Evolutionary conservation across 2,797 vertebrate species (phyloP).

Genomic region (Peromyscus nudipes): DNA sequence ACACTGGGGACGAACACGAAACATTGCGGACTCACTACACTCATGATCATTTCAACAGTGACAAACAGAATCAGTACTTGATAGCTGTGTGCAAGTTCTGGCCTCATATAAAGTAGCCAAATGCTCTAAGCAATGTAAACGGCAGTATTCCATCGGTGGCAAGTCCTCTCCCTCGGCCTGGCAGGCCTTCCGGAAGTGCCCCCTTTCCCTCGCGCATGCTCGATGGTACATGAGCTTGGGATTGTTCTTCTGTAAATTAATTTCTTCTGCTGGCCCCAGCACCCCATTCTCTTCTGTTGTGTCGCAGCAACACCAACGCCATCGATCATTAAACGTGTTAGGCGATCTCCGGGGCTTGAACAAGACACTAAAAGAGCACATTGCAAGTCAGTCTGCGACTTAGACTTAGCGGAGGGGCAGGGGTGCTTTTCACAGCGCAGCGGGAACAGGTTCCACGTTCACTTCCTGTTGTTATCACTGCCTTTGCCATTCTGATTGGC

Average conservation of each 20-base stretch:
- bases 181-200: slow-evolving; percentile 69
- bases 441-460: slow-evolving; percentile 79
- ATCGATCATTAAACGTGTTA: slow-evolving; percentile 57
- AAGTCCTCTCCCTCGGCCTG: slow-evolving; percentile 78
- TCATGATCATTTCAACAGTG: slow-evolving; percentile 78
- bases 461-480: slow-evolving; percentile 87
- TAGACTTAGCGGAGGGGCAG: slow-evolving; percentile 78
- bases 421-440: slow-evolving; percentile 48
- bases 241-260: slow-evolving; percentile 49
- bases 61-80: slow-evolving; percentile 84
- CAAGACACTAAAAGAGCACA: slow-evolving; percentile 79
- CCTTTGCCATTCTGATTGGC: slow-evolving; percentile 84
- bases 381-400: slow-evolving; percentile 76
- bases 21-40: slow-evolving; percentile 82
- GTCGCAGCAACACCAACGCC: slow-evolving; percentile 80
- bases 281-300: slow-evolving; percentile 52
- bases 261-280: slow-evolving; percentile 75
- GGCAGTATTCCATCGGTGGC: slow-evolving; percentile 76
- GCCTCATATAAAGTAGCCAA: slow-evolving; percentile 77
- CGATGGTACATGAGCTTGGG: slow-evolving; percentile 58
- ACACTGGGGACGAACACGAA: slow-evolving; percentile 77
- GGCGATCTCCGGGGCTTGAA: slow-evolving; percentile 73
- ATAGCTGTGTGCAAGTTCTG: slow-evolving; percentile 82
- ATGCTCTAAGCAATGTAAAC: slow-evolving; percentile 43
- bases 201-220: slow-evolving; percentile 59